Evolutionary conservation across 2,113 vertebrate genomes (phyloP).

Genomic region (Irena cyanogastra): DNA sequence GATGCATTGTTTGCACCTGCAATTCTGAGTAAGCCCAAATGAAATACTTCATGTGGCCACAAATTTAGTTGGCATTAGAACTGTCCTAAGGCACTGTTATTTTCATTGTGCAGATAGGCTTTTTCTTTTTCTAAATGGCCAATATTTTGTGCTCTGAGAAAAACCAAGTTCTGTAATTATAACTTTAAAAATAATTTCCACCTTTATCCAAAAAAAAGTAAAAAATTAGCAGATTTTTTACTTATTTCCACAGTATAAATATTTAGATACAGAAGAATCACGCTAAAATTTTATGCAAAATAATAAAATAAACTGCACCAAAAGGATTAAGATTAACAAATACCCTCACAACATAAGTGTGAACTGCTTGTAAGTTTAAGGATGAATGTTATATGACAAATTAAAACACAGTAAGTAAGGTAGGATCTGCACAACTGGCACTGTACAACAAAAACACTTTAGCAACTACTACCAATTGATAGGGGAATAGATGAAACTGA

Average conservation of each 20-base stretch:
- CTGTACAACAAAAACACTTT: not conserved
- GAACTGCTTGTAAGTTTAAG: not conserved
- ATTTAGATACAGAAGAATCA: not conserved
- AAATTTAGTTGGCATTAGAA: not conserved
- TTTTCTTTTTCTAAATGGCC: not conserved
- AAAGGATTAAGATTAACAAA: not conserved
- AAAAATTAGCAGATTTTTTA: not conserved
- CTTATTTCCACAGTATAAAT: not conserved
- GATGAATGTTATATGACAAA: not conserved
- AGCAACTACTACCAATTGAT: not conserved
- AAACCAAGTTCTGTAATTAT: not conserved
- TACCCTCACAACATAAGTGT: fast-evolving
- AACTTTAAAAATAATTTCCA: not conserved
- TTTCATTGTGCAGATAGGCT: not conserved
- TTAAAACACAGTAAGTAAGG: not conserved
- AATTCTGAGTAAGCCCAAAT: not conserved
- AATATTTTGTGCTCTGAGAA: not conserved
- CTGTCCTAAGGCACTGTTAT: not conserved
- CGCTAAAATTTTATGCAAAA: not conserved
- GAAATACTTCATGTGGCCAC: not conserved
- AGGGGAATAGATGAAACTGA: not conserved
- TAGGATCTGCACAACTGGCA: not conserved
- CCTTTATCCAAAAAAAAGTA: not conserved
- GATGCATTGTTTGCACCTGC: not conserved
- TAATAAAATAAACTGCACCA: not conserved